A percentile compares a stretch with the other conserved stretches of the same genome.
Conservation (phyloP, 2,113 vertebrate species). For the Zootoca vivipara region DNA sequence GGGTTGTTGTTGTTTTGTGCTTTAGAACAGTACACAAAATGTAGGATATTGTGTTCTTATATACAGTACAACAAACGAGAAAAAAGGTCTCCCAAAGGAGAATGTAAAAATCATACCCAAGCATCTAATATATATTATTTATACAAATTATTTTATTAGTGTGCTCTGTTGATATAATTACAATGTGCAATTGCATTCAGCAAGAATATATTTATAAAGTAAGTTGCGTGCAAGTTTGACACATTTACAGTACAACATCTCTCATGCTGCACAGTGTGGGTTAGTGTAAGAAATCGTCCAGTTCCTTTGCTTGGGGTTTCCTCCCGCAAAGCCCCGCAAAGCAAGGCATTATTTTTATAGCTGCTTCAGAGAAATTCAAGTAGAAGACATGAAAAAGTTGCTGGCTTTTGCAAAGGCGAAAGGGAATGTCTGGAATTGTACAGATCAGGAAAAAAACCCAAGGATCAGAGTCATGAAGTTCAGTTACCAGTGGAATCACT, state of each 20-base stretch:
- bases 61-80: constrained; percentile 71
- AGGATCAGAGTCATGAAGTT: constrained; percentile 45
- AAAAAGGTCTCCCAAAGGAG: constrained; percentile 74
- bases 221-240: constrained; percentile 72
- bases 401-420: constrained; percentile 70
- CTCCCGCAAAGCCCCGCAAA: constrained; percentile 37
- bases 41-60: constrained; percentile 65
- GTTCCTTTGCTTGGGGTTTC: constrained; percentile 57
- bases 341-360: constrained; percentile 62
- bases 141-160: constrained; percentile 85
- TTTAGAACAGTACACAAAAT: constrained; percentile 61
- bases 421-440: constrained; percentile 53
- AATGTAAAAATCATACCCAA: constrained; percentile 80
- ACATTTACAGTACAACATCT: constrained; percentile 70
- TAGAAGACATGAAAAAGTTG: constrained; percentile 63
- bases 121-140: constrained; percentile 84
- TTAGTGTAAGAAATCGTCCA: constrained; percentile 55
- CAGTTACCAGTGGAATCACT: not conserved
- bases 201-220: constrained; percentile 74
- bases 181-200: constrained; percentile 81
- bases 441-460: constrained; percentile 29
- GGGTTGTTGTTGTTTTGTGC: constrained; percentile 63
- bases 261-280: constrained; percentile 56
- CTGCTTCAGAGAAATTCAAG: constrained; percentile 79
- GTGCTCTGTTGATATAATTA: constrained; percentile 85